Conservation (phyloP, 2,113 vertebrate species). For the Nothoprocta pentlandii region DNA sequence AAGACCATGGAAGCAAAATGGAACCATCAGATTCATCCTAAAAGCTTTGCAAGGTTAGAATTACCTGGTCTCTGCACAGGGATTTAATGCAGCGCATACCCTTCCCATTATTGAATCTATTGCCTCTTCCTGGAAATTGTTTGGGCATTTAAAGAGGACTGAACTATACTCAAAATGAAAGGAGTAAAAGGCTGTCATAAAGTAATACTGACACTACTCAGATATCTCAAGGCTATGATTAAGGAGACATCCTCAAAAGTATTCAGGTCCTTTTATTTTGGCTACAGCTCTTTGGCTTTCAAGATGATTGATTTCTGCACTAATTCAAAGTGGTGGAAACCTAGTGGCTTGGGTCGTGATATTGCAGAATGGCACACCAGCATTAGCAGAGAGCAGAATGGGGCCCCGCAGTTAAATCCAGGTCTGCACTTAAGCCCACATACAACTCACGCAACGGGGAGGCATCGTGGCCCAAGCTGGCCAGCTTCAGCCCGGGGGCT, state of each 20-base stretch:
- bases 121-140: slow-evolving; percentile 31
- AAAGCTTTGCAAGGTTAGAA: neutral
- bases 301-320: neutral
- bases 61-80: neutral
- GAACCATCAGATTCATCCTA: neutral
- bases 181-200: neutral
- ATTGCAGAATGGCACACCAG: neutral
- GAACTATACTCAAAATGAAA: slow-evolving; percentile 19
- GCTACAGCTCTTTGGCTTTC: neutral
- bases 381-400: neutral
- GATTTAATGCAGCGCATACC: neutral
- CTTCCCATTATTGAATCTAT: neutral
- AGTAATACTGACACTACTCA: neutral
- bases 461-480: accelerated
- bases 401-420: neutral
- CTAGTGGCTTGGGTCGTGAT: neutral
- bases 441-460: neutral
- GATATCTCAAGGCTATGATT: slow-evolving; percentile 6
- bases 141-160: slow-evolving; percentile 1
- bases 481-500: neutral
- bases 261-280: slow-evolving; percentile 17
- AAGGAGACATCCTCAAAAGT: neutral
- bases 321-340: neutral
- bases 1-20: neutral
- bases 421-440: neutral